These are phyloP conservation scores for Chrysaora quinquecirrha DNA, from an alignment of 30 jellyfish, hydroid and myxozoan genomes.

Conservation along the genomic window DNA sequence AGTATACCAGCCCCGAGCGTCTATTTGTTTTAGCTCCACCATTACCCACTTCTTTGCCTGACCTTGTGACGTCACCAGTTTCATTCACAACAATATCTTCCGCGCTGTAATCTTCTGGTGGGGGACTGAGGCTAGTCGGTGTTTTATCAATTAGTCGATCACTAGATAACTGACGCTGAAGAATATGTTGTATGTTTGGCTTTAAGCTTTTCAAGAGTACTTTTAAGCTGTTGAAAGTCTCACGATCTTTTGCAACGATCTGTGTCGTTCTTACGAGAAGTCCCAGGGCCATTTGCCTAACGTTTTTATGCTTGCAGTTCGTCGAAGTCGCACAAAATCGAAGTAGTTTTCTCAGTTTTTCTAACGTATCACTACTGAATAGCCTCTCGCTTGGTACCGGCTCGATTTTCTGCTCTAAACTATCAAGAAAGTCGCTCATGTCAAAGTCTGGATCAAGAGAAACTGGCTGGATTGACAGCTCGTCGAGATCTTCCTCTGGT, in stretches of 20 bases:
- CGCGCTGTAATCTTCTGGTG: constrained; percentile 46
- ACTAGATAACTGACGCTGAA: constrained; percentile 82
- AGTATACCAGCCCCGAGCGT: constrained; percentile 49
- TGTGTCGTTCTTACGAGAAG: constrained; percentile 58
- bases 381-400: constrained; percentile 35
- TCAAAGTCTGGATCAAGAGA: constrained; percentile 84
- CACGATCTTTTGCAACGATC: constrained; percentile 76
- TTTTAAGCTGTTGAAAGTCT: constrained; percentile 61
- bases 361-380: constrained; percentile 41
- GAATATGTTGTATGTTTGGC: constrained; percentile 69
- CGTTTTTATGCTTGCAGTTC: constrained; percentile 65
- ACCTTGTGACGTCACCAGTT: constrained; percentile 19
- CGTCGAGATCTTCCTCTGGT: constrained; percentile 77
- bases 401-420: constrained; percentile 71
- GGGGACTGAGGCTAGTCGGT: constrained; percentile 66
- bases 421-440: constrained; percentile 79
- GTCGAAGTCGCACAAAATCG: constrained; percentile 19
- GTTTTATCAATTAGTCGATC: constrained; percentile 67
- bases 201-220: constrained; percentile 59
- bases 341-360: constrained; percentile 35
- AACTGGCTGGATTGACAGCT: constrained; percentile 74
- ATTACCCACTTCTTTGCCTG: constrained; percentile 15
- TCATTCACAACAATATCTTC: constrained; percentile 58
- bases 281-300: constrained; percentile 48
- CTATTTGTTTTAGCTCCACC: constrained; percentile 34